Evolutionary conservation across 2,888 invertebrate genomes (phyloP).

Genomic region (Diachrysia chrysitis): DNA sequence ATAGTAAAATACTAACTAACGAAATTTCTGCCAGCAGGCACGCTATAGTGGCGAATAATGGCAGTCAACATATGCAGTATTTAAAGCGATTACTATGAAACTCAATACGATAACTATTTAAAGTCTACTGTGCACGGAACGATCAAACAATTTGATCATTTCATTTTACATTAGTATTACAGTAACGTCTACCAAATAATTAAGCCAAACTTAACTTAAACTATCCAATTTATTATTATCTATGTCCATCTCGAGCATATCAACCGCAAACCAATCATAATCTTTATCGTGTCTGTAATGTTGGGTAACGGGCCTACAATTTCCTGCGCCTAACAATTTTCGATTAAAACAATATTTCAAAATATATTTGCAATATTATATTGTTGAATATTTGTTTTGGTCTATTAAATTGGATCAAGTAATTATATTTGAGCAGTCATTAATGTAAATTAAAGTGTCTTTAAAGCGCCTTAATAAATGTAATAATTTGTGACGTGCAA

Average conservation of each 20-base stretch:
- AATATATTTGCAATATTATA: constrained; percentile 18
- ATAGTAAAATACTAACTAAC: too few relatives aligned
- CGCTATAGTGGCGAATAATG: too few relatives aligned
- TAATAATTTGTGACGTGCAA: neutral
- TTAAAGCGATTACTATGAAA: too few relatives aligned
- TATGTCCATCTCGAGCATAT: constrained; percentile 30
- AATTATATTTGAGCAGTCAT: neutral
- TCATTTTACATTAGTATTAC: too few relatives aligned
- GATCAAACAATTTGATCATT: too few relatives aligned
- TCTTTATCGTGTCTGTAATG: constrained; percentile 22
- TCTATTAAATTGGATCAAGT: neutral
- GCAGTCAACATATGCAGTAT: too few relatives aligned
- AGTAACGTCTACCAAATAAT: neutral
- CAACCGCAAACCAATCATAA: constrained; percentile 29
- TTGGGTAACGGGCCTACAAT: constrained; percentile 41
- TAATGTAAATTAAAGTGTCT: constrained; percentile 2
- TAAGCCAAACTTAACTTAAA: constrained; percentile 7
- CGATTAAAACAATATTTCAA: constrained; percentile 22
- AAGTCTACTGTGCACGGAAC: too few relatives aligned
- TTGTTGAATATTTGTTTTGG: neutral
- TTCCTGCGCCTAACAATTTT: constrained; percentile 52
- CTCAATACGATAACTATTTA: too few relatives aligned
- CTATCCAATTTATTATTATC: constrained; percentile 21
- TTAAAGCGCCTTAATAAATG: neutral
- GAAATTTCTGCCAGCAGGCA: too few relatives aligned